Evolutionary conservation across 2,888 invertebrate species (phyloP).

Genomic region (Caenorhabditis imperialis): DNA sequence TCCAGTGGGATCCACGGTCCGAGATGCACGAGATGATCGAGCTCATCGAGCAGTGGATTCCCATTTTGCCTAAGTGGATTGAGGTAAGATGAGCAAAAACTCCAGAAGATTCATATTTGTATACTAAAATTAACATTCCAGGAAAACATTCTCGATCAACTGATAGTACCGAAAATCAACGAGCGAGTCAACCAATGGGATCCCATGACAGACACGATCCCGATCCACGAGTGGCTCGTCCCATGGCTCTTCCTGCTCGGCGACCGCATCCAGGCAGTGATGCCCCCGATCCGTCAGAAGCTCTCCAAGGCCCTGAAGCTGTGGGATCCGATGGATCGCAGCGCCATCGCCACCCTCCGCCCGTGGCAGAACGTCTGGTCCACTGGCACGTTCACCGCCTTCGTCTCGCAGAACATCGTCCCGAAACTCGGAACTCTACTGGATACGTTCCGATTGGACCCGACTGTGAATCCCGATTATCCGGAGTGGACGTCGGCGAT

Average conservation of each 20-base stretch:
- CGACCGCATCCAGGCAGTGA: constrained; percentile 82
- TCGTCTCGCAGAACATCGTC: constrained; percentile 88
- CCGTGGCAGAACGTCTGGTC: constrained; percentile 90
- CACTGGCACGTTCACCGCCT: constrained; percentile 86
- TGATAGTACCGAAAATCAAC: constrained; percentile 70
- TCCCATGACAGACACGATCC: constrained; percentile 92
- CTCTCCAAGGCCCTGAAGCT: constrained; percentile 56
- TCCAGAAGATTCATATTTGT: no score
- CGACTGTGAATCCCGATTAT: constrained; percentile 61
- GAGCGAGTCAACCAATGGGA: constrained; percentile 83
- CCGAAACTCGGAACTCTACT: constrained; percentile 83
- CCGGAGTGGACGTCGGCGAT: constrained; percentile 81
- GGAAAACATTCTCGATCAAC: constrained; percentile 86
- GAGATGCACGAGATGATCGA: constrained; percentile 84
- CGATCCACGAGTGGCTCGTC: constrained; percentile 96
- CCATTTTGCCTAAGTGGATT: constrained; percentile 88
- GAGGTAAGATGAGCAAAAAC: no score
- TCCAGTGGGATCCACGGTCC: constrained; percentile 86
- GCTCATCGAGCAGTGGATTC: constrained; percentile 87
- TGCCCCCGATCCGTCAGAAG: constrained; percentile 88
- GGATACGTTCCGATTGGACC: constrained; percentile 65
- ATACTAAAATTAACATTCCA: no score
- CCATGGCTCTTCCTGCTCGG: constrained; percentile 94
- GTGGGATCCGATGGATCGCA: constrained; percentile 89
- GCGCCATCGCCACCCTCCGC: constrained; percentile 90